A percentile compares a stretch with the other conserved stretches of the same genome.
phyloP scores from a whole-genome alignment of 2,797 vertebrate genomes.

The Buceros bicornis region DNA sequence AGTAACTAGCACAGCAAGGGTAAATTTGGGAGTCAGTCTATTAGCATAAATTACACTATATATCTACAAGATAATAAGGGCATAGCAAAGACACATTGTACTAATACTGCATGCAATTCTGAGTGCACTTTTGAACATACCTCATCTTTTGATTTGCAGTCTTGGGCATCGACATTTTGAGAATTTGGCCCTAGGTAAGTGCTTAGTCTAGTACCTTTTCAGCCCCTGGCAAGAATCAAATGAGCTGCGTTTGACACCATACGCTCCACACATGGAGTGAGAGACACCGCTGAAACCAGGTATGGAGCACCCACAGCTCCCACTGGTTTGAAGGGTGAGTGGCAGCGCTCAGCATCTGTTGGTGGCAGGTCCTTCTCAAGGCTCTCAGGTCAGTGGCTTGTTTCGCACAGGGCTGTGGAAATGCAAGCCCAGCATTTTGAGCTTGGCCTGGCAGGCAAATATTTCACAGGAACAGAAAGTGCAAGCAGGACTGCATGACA shows the following conservation, averaged over 20 bases:
- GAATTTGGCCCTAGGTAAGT: not conserved
- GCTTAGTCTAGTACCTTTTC: not conserved
- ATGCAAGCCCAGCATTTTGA: not conserved
- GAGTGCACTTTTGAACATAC: not conserved
- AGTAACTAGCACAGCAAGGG: conserved; percentile 66
- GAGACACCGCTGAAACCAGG: not conserved
- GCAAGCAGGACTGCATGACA: not conserved
- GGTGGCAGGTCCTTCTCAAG: not conserved
- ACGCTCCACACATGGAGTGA: rapidly evolving
- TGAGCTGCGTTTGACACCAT: rapidly evolving
- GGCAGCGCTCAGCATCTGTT: not conserved
- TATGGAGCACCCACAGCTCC: not conserved
- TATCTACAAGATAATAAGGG: conserved; percentile 69
- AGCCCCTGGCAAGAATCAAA: not conserved
- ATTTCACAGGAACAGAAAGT: not conserved
- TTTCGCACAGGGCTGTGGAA: not conserved
- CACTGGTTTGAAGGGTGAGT: not conserved
- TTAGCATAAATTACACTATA: conserved; percentile 72
- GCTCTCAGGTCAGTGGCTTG: not conserved
- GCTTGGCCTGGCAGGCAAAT: not conserved
- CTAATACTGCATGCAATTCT: conserved; percentile 32
- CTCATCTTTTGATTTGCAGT: conserved; percentile 24
- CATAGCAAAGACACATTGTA: conserved; percentile 64
- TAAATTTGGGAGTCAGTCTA: conserved; percentile 65
- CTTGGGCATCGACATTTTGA: not conserved